Percentiles rank a stretch among this genome's conserved stretches.
phyloP scores from a whole-genome alignment of 2,113 vertebrate genomes.

The Carassius gibelio region DNA sequence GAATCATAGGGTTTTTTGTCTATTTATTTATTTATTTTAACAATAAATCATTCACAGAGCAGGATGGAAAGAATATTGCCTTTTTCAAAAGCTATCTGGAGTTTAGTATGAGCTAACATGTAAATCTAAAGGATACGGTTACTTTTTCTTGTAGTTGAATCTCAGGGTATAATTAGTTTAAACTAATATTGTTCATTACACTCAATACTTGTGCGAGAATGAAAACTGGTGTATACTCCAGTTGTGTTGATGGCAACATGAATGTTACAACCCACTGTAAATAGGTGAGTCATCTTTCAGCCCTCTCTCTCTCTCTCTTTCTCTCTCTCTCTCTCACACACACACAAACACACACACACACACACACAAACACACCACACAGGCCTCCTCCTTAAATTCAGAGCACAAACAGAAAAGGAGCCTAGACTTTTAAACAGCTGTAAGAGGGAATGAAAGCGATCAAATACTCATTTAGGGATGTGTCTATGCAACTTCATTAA shows the following conservation, averaged over 20 bases:
- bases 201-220: too few species aligned
- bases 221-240: background rate
- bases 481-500: background rate
- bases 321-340: slow-evolving; percentile 21
- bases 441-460: background rate
- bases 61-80: background rate
- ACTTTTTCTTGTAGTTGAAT: background rate
- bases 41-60: background rate
- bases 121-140: background rate
- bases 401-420: background rate
- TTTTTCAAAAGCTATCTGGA: background rate
- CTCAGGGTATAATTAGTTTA: background rate
- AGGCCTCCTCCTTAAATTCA: background rate
- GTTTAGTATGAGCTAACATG: background rate
- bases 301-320: slow-evolving; percentile 36
- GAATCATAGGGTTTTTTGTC: background rate
- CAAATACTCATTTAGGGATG: background rate
- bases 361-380: background rate
- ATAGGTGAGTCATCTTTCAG: slow-evolving; percentile 50
- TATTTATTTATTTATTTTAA: background rate
- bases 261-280: slow-evolving; percentile 42
- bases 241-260: slow-evolving; percentile 8
- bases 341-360: too few species aligned
- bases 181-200: background rate
- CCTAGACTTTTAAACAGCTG: background rate